These are phyloP conservation scores for Lasioglossum lativentre DNA, from an alignment of 2,888 invertebrate genomes.

Conservation along the genomic window DNA sequence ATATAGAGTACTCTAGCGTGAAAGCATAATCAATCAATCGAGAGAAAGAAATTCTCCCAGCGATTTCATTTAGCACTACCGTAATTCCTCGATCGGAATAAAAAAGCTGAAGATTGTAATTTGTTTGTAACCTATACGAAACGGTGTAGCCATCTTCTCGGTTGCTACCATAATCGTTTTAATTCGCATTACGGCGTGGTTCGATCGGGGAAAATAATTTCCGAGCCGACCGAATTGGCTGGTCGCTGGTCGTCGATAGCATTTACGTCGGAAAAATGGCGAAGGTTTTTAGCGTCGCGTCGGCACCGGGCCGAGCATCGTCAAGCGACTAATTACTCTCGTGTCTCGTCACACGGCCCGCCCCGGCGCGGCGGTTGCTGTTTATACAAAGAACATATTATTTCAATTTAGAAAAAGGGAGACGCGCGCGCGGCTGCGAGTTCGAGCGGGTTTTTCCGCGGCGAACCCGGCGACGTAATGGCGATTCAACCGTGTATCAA, in stretches of 20 bases:
- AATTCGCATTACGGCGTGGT: not conserved
- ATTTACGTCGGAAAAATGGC: conserved; percentile 42
- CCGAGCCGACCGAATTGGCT: not conserved
- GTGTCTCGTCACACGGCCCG: conserved; percentile 26
- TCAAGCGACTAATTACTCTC: conserved; percentile 50
- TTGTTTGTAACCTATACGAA: not conserved
- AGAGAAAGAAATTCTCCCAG: too few species aligned
- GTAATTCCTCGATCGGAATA: not conserved
- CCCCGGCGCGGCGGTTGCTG: conserved; percentile 20
- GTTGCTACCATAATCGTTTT: not conserved
- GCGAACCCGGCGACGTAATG: conserved; percentile 24
- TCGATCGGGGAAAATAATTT: not conserved
- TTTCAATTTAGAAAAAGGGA: conserved; percentile 44
- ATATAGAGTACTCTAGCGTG: too few species aligned
- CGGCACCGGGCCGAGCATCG: conserved; percentile 20
- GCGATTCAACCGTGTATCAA: conserved; percentile 60
- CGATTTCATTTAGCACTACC: too few species aligned
- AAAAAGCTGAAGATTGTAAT: not conserved
- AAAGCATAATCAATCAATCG: too few species aligned
- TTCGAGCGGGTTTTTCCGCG: conserved; percentile 34
- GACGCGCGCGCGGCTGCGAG: not conserved
- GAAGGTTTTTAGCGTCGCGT: conserved; percentile 28
- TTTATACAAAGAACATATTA: conserved; percentile 53
- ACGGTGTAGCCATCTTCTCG: not conserved
- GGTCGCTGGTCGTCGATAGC: conserved; percentile 50